Conservation (phyloP, 2,797 vertebrate genomes). For the Dipus sagitta region DNA sequence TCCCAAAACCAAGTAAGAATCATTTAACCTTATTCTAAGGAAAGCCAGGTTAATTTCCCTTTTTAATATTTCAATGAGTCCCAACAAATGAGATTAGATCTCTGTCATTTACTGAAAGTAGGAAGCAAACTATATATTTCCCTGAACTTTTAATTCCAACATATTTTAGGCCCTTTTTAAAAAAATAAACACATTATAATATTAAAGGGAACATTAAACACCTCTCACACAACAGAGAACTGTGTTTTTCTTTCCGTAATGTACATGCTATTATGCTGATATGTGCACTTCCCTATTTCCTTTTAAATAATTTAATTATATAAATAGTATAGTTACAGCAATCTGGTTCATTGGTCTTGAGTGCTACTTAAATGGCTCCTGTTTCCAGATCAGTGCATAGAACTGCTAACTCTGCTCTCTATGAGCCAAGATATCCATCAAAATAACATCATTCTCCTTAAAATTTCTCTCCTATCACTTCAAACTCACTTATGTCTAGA, state of each 20-base stretch:
- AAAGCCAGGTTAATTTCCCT: background rate
- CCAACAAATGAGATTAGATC: background rate
- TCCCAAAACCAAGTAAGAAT: background rate
- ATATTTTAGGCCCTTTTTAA: background rate
- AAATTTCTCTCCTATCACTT: background rate
- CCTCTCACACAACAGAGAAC: background rate
- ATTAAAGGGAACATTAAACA: background rate
- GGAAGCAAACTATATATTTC: background rate
- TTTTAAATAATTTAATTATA: constrained; percentile 52
- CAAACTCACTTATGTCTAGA: background rate
- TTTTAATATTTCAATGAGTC: background rate
- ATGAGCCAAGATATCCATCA: background rate
- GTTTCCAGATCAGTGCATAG: constrained; percentile 60
- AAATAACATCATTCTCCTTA: background rate
- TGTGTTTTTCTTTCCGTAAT: background rate
- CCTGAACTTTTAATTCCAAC: background rate
- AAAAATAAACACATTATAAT: background rate
- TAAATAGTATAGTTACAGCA: background rate
- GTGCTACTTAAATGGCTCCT: constrained; percentile 37
- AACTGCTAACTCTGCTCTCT: background rate
- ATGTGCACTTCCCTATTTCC: background rate
- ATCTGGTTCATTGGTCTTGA: constrained; percentile 59
- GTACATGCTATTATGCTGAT: constrained; percentile 52
- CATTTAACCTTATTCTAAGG: background rate
- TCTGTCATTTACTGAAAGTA: background rate